Evolutionary conservation across 2,113 vertebrate genomes (phyloP), one percentile per base, ranked within the genome.

Genomic region (Limnothrissa miodon): DNA sequence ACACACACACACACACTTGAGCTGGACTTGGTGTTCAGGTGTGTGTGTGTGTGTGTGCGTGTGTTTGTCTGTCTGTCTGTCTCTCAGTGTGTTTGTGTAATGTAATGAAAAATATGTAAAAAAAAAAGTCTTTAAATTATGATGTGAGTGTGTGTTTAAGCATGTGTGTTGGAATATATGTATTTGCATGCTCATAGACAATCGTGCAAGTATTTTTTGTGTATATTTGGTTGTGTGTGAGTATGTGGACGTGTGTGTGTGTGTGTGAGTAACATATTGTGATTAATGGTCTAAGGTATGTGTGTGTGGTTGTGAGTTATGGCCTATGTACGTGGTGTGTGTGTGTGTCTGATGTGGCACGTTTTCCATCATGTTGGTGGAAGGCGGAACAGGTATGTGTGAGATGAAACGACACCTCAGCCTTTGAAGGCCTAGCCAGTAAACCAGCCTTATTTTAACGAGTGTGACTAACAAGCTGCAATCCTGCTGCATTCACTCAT

Each of bases 391-490:
- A 92, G 90, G 89, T 92, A 88, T 88, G 88, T 70, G 85, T 74
- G 87, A 92, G 87, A 93, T 93, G 92, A 95, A 94, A 93, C 90
- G 80, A 83, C 59, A 81, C 78, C 19, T 89, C 82, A 82, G 78
- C 79, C 92, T 94, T 94, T 94, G 93, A 95, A 93, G 86, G 74
- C 87, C 80, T n/a, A 53, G 87, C 88, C 89, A 66, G 87, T 93
- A 92, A 94, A 94, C 90, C 88, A 88, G 86, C 81, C 83, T 13
- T 78, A 83, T 88, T 91, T 94, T 94, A 93, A 95, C 87, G 81
- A 94, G 89, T 90, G 87, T 90, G 89, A 90, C 93, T 93, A 94
- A 94, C 89, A 91, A 94, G 92, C 89, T 91, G 92, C 93, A 94
- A 92, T 88, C 86, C 56, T 81, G 19, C 19, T 33, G 13, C 66